phyloP scores from a whole-genome alignment of 2,797 vertebrate species.

The Phalanger gymnotis region DNA sequence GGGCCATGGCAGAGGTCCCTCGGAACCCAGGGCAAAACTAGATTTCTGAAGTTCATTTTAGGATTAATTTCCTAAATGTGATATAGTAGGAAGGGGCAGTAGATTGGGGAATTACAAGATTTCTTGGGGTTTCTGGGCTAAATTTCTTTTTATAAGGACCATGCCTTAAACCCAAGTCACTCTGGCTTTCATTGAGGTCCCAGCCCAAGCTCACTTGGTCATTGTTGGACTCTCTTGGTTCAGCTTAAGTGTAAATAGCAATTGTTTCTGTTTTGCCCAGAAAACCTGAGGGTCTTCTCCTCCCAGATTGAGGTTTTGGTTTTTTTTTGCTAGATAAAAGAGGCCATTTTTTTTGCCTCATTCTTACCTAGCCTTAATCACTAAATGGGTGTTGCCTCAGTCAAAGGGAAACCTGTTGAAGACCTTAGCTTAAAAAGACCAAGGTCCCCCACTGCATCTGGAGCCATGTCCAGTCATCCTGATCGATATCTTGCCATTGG shows the following conservation, averaged over 20 bases:
- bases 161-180: not conserved
- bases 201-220: not conserved
- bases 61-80: not conserved
- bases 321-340: not conserved
- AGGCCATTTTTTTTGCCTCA: not conserved
- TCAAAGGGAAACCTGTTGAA: not conserved
- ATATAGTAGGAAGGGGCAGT: not conserved
- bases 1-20: conserved; percentile 4
- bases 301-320: not conserved
- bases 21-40: not conserved
- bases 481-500: not conserved
- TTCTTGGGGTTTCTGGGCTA: not conserved
- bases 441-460: not conserved
- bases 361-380: not conserved
- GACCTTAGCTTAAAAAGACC: not conserved
- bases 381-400: not conserved
- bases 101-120: not conserved
- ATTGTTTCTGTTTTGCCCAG: not conserved
- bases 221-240: not conserved
- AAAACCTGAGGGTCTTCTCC: not conserved
- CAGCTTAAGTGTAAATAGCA: not conserved
- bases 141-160: not conserved
- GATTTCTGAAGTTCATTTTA: not conserved
- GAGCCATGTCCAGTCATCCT: not conserved
- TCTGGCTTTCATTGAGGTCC: not conserved